A percentile compares a stretch with the other conserved stretches of the same genome.
These are phyloP conservation scores for Notolabrus celidotus DNA, from an alignment of 2,797 vertebrate genomes.

Conservation along the genomic window DNA sequence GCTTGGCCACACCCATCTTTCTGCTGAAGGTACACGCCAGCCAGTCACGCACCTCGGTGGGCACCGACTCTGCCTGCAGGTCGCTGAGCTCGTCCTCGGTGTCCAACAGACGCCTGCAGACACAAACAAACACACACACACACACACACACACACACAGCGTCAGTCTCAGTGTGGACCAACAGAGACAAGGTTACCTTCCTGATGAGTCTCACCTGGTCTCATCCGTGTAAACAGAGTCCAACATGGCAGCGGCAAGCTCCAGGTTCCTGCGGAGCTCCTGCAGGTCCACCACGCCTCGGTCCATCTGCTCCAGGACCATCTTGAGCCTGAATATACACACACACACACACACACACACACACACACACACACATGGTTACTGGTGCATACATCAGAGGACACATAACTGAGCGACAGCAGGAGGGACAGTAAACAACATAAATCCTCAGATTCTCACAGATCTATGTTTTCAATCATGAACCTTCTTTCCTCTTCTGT, in stretches of 20 bases:
- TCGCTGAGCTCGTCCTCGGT: conserved; percentile 96
- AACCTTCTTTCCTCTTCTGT: too few species aligned
- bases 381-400: not conserved
- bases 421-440: not conserved
- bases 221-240: conserved; percentile 97
- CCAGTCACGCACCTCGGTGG: conserved; percentile 96
- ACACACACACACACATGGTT: conserved; percentile 2
- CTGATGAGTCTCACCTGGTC: conserved; percentile 86
- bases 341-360: conserved; percentile 1
- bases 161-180: not conserved
- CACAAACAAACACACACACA: conserved; percentile 12
- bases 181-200: not conserved
- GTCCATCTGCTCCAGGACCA: conserved; percentile 95
- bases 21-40: conserved; percentile 97
- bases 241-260: conserved; percentile 95
- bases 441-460: not conserved
- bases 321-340: conserved; percentile 88
- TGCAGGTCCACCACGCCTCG: conserved; percentile 92
- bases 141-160: not conserved
- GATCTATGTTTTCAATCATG: too few species aligned
- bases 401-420: not conserved
- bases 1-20: conserved; percentile 94
- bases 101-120: conserved; percentile 91
- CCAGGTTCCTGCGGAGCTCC: conserved; percentile 95
- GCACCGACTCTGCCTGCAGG: conserved; percentile 93